Evolutionary conservation across 2,113 vertebrate species (phyloP), one percentile per base, ranked within the genome.

Genomic region (Scophthalmus maximus): DNA sequence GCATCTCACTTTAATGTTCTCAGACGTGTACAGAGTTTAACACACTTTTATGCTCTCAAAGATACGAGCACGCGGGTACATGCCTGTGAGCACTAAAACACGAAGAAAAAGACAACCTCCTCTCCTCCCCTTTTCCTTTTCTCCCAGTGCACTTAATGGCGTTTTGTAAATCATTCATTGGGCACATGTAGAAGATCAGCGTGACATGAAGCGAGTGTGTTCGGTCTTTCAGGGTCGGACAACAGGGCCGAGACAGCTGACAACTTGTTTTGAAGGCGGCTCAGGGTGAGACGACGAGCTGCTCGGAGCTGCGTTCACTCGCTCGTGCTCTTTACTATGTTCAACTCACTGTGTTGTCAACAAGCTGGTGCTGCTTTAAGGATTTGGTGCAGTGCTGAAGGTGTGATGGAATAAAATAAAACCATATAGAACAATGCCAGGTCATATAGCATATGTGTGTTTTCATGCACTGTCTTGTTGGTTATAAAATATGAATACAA

Each of bases 91-190:
- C 47, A 25, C 50, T 6, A 40, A 46, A 62, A 73, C 51, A 51
- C 68, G 68, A 69, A 34, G 51, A 66, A 50, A 61, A 38, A 56
- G 42, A 46, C 27, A 50, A 18, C n/a, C 47, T 66, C 11, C 32
- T 53, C 50, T n/a, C 15, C 17, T 17, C 42, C 46, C 46, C 46
- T 20, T n/a, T n/a, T 47, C 12, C 34, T 57, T 51, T 60, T 61
- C 52, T 51, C 49, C 34, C 32, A 10, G 55, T 68, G 71, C 29
- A 64, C 59, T 53, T 73, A 60, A 73, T 61, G 64, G 30, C 52
- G 55, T 74, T 84, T 50, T 76, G 25, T 89, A 81, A 90, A 90
- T 92, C 83, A 84, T 87, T 89, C 65, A 92, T 79, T n/a, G 52
- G 25, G 9, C 42, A 56, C 83, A 82, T 52, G 77, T 34, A 67